Percentiles rank a stretch among this genome's conserved stretches.
These are phyloP conservation scores for Cerastis leucographa DNA, from an alignment of 2,888 invertebrate species.

Conservation along the genomic window DNA sequence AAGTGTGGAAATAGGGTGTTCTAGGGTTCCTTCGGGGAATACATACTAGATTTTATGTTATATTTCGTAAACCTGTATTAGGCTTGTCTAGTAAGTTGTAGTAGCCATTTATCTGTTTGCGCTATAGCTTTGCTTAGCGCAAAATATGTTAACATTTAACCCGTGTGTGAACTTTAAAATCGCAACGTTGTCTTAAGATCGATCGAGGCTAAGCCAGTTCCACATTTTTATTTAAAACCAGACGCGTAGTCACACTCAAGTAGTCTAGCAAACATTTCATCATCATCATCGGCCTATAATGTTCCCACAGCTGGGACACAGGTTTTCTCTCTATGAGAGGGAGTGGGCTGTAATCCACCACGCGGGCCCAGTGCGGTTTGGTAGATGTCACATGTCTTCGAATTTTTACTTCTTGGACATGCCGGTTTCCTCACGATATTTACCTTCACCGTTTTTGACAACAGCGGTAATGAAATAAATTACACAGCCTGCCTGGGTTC, in stretches of 20 bases:
- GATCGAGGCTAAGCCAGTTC: background rate
- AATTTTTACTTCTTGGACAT: no score
- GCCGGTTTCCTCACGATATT: no score
- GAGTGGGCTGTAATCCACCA: no score
- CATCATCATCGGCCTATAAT: no score
- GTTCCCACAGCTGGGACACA: no score
- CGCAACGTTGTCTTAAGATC: background rate
- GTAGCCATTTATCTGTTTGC: background rate
- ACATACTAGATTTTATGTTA: background rate
- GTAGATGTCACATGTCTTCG: no score
- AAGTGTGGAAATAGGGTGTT: background rate
- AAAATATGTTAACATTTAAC: constrained; percentile 10
- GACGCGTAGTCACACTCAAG: background rate
- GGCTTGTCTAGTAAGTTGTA: background rate
- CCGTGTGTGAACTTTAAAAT: constrained; percentile 17
- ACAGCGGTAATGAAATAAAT: no score
- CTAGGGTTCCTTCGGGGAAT: background rate
- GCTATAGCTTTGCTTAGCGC: background rate
- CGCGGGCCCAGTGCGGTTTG: no score
- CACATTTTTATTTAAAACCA: constrained; percentile 15
- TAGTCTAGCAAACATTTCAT: no score
- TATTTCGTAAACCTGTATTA: background rate
- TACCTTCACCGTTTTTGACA: no score
- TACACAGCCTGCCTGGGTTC: no score
- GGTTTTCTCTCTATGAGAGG: no score